Base-by-base conservation (phyloP, 2,888 invertebrate genomes). In the Achlya flavicornis region DNA sequence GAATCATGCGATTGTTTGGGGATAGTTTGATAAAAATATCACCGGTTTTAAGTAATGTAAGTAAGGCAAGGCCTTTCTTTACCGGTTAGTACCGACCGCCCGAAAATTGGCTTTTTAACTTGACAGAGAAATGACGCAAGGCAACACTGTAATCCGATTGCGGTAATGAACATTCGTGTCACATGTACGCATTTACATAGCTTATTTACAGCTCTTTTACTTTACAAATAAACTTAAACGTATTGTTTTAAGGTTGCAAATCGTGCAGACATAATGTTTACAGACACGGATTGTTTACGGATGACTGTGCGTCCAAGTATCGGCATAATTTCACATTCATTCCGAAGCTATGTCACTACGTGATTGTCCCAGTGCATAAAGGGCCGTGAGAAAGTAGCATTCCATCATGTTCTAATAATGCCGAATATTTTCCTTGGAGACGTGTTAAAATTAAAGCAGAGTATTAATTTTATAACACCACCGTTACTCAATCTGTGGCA, bases 311-410 rank as follows among this genome's bases (percentile, higher is more conserved):
- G 64, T 48, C 64, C 72, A 63, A 75, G 78, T 80, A 84, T 87
- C 74, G 84, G 78, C 81, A 86, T 86, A 86, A 85, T 86, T 88
- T 85, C 87, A 88, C 87, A 88, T 87, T 88, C 86, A 81, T 73
- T 76, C 80, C 79, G 74, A 75, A 72, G 78, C 76, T 69, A 74
- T 75, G 78, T 72, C 62, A 64, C 76, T 79, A 84, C 86, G 84
- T 86, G 84, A 79, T 78, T 70, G 80, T 76, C 80, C 77, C 76
- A 75, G 75, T 73, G 66, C 68, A 74, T 46, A 46, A 46, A 80
- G 79, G 87, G 88, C 90, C 91, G 91, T 91, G 91, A 86, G 91
- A 90, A 90, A 85, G 83, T 74, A 76, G 81, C 84, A 81, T 87
- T 80, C 86, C 82, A 67, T 77, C 82, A 79, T 80, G 84, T 43